These are phyloP conservation scores for Bombus picipes DNA, from an alignment of 1,140 invertebrate genomes.

Conservation along the genomic window DNA sequence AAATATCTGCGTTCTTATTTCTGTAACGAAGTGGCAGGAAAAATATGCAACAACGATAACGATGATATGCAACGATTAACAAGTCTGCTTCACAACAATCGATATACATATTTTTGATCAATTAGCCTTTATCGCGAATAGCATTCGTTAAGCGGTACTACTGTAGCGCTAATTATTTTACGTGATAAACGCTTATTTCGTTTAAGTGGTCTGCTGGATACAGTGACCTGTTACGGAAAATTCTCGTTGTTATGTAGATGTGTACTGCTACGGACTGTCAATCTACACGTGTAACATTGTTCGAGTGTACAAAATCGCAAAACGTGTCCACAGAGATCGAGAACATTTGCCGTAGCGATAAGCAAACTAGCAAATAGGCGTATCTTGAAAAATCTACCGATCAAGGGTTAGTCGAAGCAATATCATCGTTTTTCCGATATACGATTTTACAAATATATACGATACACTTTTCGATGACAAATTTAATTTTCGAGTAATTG, in stretches of 20 bases:
- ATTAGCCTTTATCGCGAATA: neutral
- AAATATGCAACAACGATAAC: neutral
- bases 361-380: neutral
- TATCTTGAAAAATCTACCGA: neutral
- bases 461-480: neutral
- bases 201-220: neutral
- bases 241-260: neutral
- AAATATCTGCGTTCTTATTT: neutral
- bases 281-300: neutral
- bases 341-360: neutral
- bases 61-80: neutral
- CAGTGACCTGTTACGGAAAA: neutral
- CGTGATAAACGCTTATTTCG: neutral
- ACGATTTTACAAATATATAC: no score
- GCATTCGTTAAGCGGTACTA: neutral
- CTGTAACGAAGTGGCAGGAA: neutral
- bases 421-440: neutral
- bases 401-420: neutral
- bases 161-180: neutral
- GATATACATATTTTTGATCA: neutral
- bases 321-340: neutral
- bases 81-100: neutral
- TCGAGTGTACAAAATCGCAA: neutral
- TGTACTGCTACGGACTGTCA: fast-evolving
- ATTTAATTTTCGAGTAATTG: neutral